Conservation (phyloP, 1,140 invertebrate species). For the Drosophila fuyamai region DNA sequence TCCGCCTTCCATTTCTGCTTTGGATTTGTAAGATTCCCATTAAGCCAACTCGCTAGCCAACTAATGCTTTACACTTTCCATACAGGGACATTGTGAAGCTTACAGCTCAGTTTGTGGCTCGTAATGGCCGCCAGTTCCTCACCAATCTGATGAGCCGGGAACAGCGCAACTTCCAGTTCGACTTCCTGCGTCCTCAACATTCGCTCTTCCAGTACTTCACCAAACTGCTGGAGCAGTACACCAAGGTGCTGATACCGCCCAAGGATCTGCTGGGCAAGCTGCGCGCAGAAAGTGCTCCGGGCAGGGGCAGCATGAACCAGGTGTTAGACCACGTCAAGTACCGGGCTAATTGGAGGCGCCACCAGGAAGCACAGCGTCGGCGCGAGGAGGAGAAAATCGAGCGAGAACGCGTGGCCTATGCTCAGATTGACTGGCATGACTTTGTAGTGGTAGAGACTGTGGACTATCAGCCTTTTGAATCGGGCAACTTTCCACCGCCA, state of each 20-base stretch:
- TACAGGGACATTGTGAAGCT: constrained; percentile 98
- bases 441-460: constrained; percentile 99
- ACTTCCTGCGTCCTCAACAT: constrained; percentile 99
- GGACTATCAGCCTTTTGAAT: constrained; percentile 98
- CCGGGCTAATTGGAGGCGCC: constrained; percentile 97
- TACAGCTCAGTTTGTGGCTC: constrained; percentile 99
- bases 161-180: constrained; percentile 99
- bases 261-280: constrained; percentile 94
- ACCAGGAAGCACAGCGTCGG: constrained; percentile 95
- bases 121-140: constrained; percentile 98
- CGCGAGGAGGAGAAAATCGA: constrained; percentile 98
- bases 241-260: constrained; percentile 96
- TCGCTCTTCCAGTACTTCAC: constrained; percentile 99
- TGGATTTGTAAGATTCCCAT: constrained; percentile 91
- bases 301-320: constrained; percentile 87
- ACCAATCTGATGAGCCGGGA: constrained; percentile 99
- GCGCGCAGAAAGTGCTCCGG: constrained; percentile 89
- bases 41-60: background rate
- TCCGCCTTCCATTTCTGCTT: constrained; percentile 99
- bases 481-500: constrained; percentile 97
- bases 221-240: constrained; percentile 98
- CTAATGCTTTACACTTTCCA: constrained; percentile 43
- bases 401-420: constrained; percentile 97
- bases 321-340: constrained; percentile 97
- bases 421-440: constrained; percentile 99